Evolutionary conservation across 2,797 vertebrate species (phyloP).

Genomic region (Microchirus variegatus): DNA sequence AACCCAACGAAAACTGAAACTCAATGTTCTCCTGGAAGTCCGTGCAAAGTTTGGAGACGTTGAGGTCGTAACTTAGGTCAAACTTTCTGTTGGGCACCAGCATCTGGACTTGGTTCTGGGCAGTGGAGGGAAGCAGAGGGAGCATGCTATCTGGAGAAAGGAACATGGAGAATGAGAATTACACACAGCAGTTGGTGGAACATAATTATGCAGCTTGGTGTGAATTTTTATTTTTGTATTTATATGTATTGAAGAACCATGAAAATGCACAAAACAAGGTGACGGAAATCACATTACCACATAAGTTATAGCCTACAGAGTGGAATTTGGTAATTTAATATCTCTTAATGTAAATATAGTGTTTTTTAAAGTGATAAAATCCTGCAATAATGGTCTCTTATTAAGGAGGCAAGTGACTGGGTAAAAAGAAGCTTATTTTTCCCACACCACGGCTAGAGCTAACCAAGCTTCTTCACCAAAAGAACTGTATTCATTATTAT

Average conservation of each 20-base stretch:
- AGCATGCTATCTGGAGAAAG: constrained; percentile 87
- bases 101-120: constrained; percentile 87
- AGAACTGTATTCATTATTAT: too few relatives aligned
- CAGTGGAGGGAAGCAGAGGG: constrained; percentile 88
- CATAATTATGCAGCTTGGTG: background rate
- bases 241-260: background rate
- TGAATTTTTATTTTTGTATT: background rate
- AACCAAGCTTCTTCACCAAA: too few relatives aligned
- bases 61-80: constrained; percentile 96
- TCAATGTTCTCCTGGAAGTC: constrained; percentile 98
- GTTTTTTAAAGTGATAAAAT: too few relatives aligned
- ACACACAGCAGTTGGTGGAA: background rate
- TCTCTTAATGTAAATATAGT: too few relatives aligned
- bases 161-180: background rate
- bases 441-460: too few relatives aligned
- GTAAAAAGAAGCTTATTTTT: too few relatives aligned
- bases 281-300: too few relatives aligned
- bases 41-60: constrained; percentile 90
- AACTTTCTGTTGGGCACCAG: constrained; percentile 91
- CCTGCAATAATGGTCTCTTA: too few relatives aligned
- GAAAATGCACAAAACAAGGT: background rate
- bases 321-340: too few relatives aligned
- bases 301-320: too few relatives aligned
- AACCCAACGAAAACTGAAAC: constrained; percentile 95
- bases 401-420: too few relatives aligned